These are phyloP conservation scores for Glaucidium brasilianum DNA, from an alignment of 2,113 vertebrate genomes.

Conservation along the genomic window DNA sequence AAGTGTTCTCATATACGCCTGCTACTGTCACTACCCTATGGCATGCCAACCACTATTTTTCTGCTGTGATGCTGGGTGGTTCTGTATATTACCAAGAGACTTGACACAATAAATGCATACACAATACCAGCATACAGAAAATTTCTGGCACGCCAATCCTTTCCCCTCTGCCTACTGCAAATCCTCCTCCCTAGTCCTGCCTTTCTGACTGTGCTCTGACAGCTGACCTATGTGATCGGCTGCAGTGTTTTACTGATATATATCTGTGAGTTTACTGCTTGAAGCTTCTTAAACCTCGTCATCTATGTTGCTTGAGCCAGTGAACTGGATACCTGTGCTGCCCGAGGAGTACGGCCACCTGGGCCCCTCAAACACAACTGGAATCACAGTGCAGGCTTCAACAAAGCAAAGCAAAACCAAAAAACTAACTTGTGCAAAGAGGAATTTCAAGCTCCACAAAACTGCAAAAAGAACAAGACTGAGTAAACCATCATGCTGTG, in stretches of 20 bases:
- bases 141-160: background rate
- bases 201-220: background rate
- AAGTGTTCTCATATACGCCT: background rate
- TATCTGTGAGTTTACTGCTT: background rate
- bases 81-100: background rate
- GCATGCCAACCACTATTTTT: background rate
- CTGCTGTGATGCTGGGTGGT: background rate
- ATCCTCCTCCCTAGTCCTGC: background rate
- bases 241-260: fast-evolving
- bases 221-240: fast-evolving
- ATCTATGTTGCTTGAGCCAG: background rate
- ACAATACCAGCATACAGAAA: background rate
- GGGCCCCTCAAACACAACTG: background rate
- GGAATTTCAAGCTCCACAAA: background rate
- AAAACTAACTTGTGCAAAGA: background rate
- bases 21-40: background rate
- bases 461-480: background rate
- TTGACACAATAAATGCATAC: background rate
- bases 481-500: background rate
- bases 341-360: background rate
- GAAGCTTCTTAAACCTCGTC: background rate
- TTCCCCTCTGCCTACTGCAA: background rate
- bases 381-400: background rate
- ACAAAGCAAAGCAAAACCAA: background rate
- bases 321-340: background rate